A percentile compares a stretch with the other conserved stretches of the same genome.
Evolutionary conservation across 2,113 vertebrate species (phyloP).

Genomic region (Bungarus multicinctus): DNA sequence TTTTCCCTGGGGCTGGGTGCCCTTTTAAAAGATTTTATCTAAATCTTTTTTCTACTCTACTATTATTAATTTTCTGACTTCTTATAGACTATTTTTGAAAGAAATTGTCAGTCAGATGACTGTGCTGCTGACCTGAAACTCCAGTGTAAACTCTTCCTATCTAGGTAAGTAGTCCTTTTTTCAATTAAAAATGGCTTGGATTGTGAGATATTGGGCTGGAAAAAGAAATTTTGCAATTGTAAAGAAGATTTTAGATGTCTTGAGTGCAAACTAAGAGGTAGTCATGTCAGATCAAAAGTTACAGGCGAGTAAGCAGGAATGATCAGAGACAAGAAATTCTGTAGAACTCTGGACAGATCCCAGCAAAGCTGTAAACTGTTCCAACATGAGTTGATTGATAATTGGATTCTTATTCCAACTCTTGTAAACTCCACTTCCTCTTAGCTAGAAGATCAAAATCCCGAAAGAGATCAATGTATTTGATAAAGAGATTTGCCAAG

Average conservation of each 20-base stretch:
- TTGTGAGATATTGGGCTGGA: neutral
- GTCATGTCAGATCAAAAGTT: neutral
- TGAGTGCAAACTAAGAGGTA: neutral
- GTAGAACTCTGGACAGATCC: neutral
- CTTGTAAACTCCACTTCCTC: too few relatives aligned
- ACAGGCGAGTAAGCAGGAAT: neutral
- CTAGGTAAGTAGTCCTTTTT: constrained; percentile 74
- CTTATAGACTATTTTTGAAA: constrained; percentile 92
- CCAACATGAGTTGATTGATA: neutral
- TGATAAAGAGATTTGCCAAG: neutral
- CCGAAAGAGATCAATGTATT: neutral
- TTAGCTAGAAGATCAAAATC: neutral
- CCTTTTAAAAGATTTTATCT: neutral
- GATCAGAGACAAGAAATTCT: neutral
- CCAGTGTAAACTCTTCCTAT: constrained; percentile 85
- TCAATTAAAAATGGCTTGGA: neutral
- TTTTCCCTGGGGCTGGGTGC: neutral
- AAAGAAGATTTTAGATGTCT: neutral
- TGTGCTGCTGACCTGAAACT: constrained; percentile 92
- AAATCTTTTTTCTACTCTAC: neutral
- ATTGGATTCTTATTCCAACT: neutral
- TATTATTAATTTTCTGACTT: constrained; percentile 30
- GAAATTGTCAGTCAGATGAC: constrained; percentile 95
- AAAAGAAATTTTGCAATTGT: neutral
- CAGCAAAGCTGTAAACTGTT: neutral